Evolutionary conservation across 2,888 invertebrate species (phyloP).

Genomic region (Nemotelus pantherinus): DNA sequence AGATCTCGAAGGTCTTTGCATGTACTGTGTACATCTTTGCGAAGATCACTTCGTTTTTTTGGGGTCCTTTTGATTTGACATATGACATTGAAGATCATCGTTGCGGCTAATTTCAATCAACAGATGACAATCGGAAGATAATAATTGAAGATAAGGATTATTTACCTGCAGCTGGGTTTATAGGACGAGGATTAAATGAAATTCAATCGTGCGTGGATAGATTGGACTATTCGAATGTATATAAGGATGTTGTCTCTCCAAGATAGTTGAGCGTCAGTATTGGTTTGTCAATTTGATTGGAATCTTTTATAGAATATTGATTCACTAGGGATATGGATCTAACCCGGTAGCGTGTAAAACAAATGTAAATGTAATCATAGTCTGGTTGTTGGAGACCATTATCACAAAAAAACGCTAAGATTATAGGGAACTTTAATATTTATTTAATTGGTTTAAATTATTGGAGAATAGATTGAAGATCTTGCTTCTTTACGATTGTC

Average conservation of each 20-base stretch:
- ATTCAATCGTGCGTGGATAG: conserved; percentile 26
- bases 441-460: no score
- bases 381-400: no score
- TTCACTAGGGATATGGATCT: no score
- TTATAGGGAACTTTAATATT: no score
- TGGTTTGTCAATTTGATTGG: no score
- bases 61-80: neutral
- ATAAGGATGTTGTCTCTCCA: neutral
- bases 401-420: no score
- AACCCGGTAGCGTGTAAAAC: no score
- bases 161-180: conserved; percentile 13
- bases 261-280: neutral
- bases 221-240: neutral
- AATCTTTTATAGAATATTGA: no score
- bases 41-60: neutral
- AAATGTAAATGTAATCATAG: no score
- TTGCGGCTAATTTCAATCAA: conserved; percentile 48
- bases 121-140: conserved; percentile 43
- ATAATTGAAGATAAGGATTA: conserved; percentile 33
- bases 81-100: conserved; percentile 38
- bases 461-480: no score
- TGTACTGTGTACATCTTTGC: neutral
- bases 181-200: conserved; percentile 16
- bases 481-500: no score
- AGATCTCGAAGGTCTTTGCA: conserved; percentile 5